A percentile compares a stretch with the other conserved stretches of the same genome.
Conservation (phyloP, 2,113 vertebrate genomes). For the Malurus melanocephalus region DNA sequence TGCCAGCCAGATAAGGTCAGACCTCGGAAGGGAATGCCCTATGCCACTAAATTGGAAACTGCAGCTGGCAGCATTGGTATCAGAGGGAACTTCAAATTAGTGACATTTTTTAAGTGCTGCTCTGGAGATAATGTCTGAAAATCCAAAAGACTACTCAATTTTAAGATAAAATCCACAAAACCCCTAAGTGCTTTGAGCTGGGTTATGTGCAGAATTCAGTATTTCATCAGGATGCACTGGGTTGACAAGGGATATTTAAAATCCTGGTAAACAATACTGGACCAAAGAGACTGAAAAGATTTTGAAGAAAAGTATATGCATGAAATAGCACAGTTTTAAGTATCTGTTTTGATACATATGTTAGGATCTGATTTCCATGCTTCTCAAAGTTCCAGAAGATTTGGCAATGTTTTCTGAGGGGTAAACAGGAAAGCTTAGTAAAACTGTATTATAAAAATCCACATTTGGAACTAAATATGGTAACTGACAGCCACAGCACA, state of each 20-base stretch:
- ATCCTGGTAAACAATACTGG: slow-evolving; percentile 8
- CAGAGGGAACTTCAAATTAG: slow-evolving; percentile 26
- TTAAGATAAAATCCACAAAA: background rate
- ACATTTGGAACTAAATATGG: background rate
- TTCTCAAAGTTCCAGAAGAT: background rate
- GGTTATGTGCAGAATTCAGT: background rate
- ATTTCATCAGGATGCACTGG: slow-evolving; percentile 17
- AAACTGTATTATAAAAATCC: background rate
- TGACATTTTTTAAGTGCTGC: slow-evolving; percentile 24
- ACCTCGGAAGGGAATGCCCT: background rate
- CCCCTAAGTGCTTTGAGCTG: slow-evolving; percentile 39
- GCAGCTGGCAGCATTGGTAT: slow-evolving; percentile 6
- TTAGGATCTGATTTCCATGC: background rate
- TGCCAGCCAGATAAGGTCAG: slow-evolving; percentile 49
- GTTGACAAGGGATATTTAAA: background rate
- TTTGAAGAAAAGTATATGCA: slow-evolving; percentile 9
- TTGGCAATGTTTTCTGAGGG: background rate
- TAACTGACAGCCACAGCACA: background rate
- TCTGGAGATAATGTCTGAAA: slow-evolving; percentile 8
- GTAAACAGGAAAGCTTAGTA: slow-evolving; percentile 3
- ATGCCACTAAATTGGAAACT: slow-evolving; percentile 21
- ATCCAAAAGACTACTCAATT: slow-evolving; percentile 14
- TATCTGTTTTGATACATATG: background rate
- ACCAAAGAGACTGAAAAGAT: slow-evolving; percentile 45
- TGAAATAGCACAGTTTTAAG: background rate